phyloP scores from a whole-genome alignment of 2,113 vertebrate genomes.

The Stegostoma tigrinum region DNA sequence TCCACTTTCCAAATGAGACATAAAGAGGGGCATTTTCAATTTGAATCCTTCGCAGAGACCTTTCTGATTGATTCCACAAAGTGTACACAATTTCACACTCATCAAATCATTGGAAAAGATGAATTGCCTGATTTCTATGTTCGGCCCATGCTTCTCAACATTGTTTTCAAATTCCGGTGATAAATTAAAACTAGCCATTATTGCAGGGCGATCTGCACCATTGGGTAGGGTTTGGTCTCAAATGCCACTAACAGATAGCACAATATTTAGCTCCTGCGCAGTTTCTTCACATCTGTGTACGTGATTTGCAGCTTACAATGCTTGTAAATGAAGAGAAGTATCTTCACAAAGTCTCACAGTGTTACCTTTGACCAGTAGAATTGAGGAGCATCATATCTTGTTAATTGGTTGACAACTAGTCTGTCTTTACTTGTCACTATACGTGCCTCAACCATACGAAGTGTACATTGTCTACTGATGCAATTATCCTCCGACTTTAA shows the following conservation, averaged over 20 bases:
- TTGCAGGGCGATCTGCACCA: not conserved
- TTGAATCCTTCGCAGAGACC: not conserved
- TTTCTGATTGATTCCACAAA: not conserved
- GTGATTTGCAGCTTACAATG: not conserved
- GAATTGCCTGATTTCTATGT: not conserved
- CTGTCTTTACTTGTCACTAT: constrained; percentile 37
- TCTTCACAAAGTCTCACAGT: constrained; percentile 37
- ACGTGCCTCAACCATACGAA: not conserved
- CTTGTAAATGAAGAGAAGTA: constrained; percentile 41
- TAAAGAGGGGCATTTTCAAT: not conserved
- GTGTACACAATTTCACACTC: not conserved
- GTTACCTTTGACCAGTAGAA: not conserved
- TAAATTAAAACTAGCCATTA: not conserved
- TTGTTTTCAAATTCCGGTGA: not conserved
- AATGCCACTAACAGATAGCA: not conserved
- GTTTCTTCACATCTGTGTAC: not conserved
- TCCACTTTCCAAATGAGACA: not conserved
- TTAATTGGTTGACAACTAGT: not conserved
- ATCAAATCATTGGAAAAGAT: not conserved
- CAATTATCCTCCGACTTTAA: constrained; percentile 40
- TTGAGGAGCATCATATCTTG: not conserved
- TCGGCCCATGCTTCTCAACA: not conserved
- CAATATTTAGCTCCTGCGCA: not conserved
- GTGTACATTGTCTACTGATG: not conserved
- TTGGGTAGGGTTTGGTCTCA: not conserved